Percentiles rank a stretch among this genome's conserved stretches.
phyloP scores from a whole-genome alignment of 2,888 invertebrate genomes.

The Leucania comma region DNA sequence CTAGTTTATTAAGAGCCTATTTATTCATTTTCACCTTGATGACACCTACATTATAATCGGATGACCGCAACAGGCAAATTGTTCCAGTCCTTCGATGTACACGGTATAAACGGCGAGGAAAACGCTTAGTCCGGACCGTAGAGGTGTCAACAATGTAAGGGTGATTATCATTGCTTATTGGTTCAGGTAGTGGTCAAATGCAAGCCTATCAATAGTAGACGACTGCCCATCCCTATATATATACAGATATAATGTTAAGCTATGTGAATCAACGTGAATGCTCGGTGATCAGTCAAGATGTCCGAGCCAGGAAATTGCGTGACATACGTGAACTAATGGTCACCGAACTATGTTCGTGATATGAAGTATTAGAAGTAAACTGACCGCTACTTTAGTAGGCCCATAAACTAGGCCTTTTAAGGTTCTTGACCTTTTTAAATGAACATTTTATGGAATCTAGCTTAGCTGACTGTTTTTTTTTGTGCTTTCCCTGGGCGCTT shows the following conservation, averaged over 20 bases:
- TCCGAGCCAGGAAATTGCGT: slow-evolving; percentile 73
- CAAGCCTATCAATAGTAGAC: background rate
- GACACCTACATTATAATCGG: no score
- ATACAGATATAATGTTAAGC: background rate
- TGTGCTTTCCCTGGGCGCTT: background rate
- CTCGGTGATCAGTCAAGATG: slow-evolving; percentile 63
- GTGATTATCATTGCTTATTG: no score
- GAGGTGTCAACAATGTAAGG: no score
- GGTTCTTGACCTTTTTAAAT: slow-evolving; percentile 49
- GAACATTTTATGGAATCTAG: slow-evolving; percentile 10
- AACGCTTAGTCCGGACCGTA: no score
- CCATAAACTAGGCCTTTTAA: slow-evolving; percentile 54
- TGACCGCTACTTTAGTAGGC: slow-evolving; percentile 38
- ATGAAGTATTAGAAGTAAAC: slow-evolving; percentile 44
- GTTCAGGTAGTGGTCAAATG: background rate
- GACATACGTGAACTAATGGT: slow-evolving; percentile 56
- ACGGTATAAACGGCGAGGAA: no score
- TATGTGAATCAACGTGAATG: slow-evolving; percentile 35
- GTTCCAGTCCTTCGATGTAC: no score
- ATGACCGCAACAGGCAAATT: no score
- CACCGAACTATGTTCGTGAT: slow-evolving; percentile 57
- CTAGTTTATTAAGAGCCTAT: no score
- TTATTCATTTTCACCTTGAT: no score
- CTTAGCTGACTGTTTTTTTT: no score
- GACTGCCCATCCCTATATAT: background rate